phyloP scores from a whole-genome alignment of 2,888 invertebrate genomes.

The Liposcelis brunnea region DNA sequence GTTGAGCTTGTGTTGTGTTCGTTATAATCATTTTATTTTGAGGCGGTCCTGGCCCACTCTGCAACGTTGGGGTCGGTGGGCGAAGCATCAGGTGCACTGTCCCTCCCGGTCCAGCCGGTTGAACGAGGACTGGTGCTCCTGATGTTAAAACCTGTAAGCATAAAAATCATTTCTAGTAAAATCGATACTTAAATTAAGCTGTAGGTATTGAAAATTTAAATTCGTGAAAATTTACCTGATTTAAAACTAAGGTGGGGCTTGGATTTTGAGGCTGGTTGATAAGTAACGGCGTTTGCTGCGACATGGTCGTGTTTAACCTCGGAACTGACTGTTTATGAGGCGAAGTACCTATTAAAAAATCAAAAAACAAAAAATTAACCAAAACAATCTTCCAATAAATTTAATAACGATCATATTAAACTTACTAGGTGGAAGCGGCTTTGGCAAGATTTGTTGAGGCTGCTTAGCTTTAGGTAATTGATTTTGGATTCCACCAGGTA shows the following conservation, averaged over 20 bases:
- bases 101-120: constrained; percentile 40
- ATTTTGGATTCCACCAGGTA: constrained; percentile 1
- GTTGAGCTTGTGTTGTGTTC: constrained; percentile 15
- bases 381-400: not conserved
- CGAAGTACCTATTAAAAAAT: constrained; percentile 11
- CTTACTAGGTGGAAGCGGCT: constrained; percentile 26
- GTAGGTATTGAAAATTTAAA: constrained; percentile 14
- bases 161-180: too few relatives aligned
- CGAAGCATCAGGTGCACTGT: constrained; percentile 54
- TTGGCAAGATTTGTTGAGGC: constrained; percentile 43
- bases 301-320: constrained; percentile 5
- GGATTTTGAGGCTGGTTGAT: constrained; percentile 14
- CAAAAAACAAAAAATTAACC: not conserved
- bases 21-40: constrained; percentile 20
- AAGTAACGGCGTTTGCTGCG: constrained; percentile 12
- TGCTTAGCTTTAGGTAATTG: constrained; percentile 25
- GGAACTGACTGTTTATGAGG: constrained; percentile 6
- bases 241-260: constrained; percentile 10
- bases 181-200: not conserved
- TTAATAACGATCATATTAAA: not conserved
- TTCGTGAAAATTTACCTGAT: constrained; percentile 9
- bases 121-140: constrained; percentile 35
- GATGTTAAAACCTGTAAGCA: constrained; percentile 2
- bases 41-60: constrained; percentile 23
- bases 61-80: constrained; percentile 33